Evolutionary conservation across 2,888 invertebrate genomes (phyloP), one percentile per base, ranked within the genome.

Genomic region (Periphyllus acericola): DNA sequence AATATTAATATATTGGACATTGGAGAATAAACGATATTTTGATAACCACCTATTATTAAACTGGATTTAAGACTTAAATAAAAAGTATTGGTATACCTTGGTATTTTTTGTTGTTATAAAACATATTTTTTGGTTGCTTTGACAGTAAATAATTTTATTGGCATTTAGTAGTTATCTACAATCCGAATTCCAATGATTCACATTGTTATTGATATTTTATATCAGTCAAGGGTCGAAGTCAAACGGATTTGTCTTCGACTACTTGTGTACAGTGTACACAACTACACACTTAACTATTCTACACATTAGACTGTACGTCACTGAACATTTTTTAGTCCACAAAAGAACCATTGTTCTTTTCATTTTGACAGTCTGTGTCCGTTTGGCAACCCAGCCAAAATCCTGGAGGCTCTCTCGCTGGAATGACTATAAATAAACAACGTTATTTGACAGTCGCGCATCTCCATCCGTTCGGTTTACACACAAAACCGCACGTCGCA

Each of bases 311-410:
- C 19, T 9, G 17, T 84, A 29, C 25, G 40, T 46, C 36, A n/a
- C 46, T 78, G 9, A 32, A 36, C 17, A 25, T 72, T 72, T 80
- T 60, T 74, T 36, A 32, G 25, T 40, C 74, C 72, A n/a, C 79
- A 66, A 76, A 66, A 76, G 66, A 40, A 36, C 29, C 36, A 80
- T 86, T 72, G 72, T 80, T 80, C 72, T 87, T 86, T 60, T 80
- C 29, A 21, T 74, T 40, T 14, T 29, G 81, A 46, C 72, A 34
- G 79, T 72, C 72, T 46, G 66, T 19, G 60, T 86, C 80, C 74
- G 46, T 81, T 87, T 87, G 87, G 87, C 87, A 75, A 74, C 80
- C 81, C 66, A 40, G 87, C 87, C 87, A 87, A 87, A 80, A 86
- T 80, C 87, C 87, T 81, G 87, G 87, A 87, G 74, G 74, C 74